Evolutionary conservation across 1,140 invertebrate species (phyloP), one percentile per base, ranked within the genome.

Genomic region (Euwallacea similis): DNA sequence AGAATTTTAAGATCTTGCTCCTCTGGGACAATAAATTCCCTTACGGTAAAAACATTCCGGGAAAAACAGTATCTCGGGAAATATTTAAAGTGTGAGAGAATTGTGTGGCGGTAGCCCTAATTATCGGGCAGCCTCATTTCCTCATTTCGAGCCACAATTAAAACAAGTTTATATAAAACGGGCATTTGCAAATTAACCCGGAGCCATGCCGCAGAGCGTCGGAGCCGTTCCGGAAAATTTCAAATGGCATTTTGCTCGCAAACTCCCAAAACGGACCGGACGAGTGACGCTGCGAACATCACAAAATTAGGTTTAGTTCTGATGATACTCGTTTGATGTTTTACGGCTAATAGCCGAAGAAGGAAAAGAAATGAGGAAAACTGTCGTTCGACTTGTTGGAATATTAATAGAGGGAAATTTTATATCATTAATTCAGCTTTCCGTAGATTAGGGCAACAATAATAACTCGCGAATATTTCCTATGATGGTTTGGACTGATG

Each of bases 131-230:
- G 54, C 42, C 64, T 66, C 64, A 44, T 66, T 66, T 58, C 54
- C 41, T 42, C 64, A 54, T 33, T 54, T 54, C 33, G 21, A 33
- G 15, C 46, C 44, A 42, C 33, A 50, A 68, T 68, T 68, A 68
- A 68, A 68, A 68, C 66, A 60, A 68, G 66, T 68, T 68, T 68
- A 68, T 60, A 55, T 68, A 68, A 68, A 68, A 68, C 55, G 66
- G 58, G 66, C 55, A 53, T 68, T 68, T 60, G 66, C 66, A 60
- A 68, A 68, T 68, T 68, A 68, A 68, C 66, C 66, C 43, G 54
- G 66, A 61, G 55, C 60, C 66, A 60, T 15, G 44, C 66, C 66
- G 44, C 66, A 68, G 46, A 59, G 65, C 65, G 44, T 33, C 65
- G 53, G 65, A 68, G 7, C 66, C 56, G 21, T 68, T 60, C 66